Percentiles rank a stretch among this genome's conserved stretches.
phyloP scores from a whole-genome alignment of 2,113 vertebrate genomes.

The Probosciger aterrimus region DNA sequence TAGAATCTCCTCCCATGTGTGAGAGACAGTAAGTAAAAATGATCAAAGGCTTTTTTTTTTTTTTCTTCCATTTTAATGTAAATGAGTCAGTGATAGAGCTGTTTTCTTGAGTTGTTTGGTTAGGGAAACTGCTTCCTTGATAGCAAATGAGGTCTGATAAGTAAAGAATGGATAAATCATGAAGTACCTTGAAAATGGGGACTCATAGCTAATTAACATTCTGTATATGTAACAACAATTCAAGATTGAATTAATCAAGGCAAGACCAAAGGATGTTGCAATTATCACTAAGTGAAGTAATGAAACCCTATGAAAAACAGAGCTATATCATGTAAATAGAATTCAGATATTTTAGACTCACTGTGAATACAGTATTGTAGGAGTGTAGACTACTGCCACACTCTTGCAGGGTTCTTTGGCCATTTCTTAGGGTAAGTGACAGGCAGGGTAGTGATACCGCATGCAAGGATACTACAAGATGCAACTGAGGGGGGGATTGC shows the following conservation, averaged over 20 bases:
- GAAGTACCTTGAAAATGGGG: neutral
- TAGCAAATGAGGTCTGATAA: neutral
- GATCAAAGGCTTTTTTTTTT: neutral
- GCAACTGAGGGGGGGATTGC: neutral
- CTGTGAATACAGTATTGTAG: neutral
- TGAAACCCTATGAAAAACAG: neutral
- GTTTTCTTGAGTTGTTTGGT: neutral
- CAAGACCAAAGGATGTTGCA: constrained; percentile 6
- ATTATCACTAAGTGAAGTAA: neutral
- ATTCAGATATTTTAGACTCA: neutral
- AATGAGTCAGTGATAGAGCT: neutral
- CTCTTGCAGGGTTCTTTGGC: neutral
- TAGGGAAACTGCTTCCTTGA: neutral
- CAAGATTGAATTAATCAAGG: neutral
- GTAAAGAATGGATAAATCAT: neutral
- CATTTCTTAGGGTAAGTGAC: neutral
- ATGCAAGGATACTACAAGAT: neutral
- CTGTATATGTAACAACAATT: neutral
- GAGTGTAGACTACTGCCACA: neutral
- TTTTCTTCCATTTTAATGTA: neutral
- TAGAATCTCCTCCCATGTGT: neutral
- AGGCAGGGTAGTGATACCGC: neutral
- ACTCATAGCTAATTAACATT: neutral
- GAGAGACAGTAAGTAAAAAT: neutral
- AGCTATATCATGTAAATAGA: neutral